Base-by-base conservation (phyloP, 2,888 invertebrate species). In the Andrena minutula region DNA sequence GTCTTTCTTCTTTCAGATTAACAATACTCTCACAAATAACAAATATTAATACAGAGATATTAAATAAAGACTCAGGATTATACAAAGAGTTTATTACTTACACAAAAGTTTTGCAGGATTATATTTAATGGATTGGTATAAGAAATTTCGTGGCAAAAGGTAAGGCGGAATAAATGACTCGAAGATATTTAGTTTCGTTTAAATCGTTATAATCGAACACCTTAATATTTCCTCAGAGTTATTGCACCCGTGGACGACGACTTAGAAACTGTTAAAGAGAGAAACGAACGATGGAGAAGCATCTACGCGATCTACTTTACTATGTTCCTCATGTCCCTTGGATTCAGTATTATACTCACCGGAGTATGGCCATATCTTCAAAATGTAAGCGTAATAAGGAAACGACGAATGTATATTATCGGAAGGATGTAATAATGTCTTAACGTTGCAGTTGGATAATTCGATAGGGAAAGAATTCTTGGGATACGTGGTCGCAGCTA, bases 341-440 rank as follows among this genome's bases (percentile, higher is more conserved):
- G 97, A 32, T 98, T 98, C 94, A 98, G 98, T 93, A 97, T 98
- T 87, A 96, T 97, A 87, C 95, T 98, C 61, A 98, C 98, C 0
- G 98, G 98, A 75, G 97, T 98, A 64, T 98, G 97, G 97, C 98
- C 98, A 1, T 98, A 97, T 93, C 95, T 98, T 77, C 96, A 97
- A 92, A 97, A 97, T 96, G 98, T 98, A 94, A 93, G 88, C 88
- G n/a, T 26, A 58, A 47, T 26, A 23, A 65, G 26, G 23, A 35
- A 53, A 20, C 16, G 41, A 56, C 12, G 47, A 66, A 66, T 20
- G 12, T 35, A 6, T 47, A 8, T 32, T 28, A 10, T 35, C 60
- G 5, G 4, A 16, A 41, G 10, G 20, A 71, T 61, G 10, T 61
- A 68, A 58, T 32, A 16, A 28, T 73, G 12, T 56, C 53, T 64